A percentile compares a stretch with the other conserved stretches of the same genome.
Evolutionary conservation across 2,797 vertebrate genomes (phyloP).

Genomic region (Allobates femoralis): DNA sequence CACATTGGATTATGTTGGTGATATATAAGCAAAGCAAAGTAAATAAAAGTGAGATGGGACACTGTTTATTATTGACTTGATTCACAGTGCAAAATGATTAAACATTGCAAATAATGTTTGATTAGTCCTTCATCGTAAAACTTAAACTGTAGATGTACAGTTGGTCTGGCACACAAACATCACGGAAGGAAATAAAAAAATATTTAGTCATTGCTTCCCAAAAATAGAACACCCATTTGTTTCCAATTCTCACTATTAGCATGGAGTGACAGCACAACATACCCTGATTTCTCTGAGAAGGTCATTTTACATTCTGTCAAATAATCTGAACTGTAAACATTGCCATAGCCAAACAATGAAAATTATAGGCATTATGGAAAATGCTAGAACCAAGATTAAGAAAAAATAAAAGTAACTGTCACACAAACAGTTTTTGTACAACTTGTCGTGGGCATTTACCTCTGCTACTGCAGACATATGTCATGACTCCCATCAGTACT

Average conservation of each 20-base stretch:
- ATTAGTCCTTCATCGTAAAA: too few relatives aligned
- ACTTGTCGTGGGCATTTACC: conserved; percentile 49
- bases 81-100: too few relatives aligned
- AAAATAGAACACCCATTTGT: neutral
- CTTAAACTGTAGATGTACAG: too few relatives aligned
- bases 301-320: conserved; percentile 32
- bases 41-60: too few relatives aligned
- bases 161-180: too few relatives aligned
- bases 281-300: conserved; percentile 24
- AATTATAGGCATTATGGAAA: conserved; percentile 52
- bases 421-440: conserved; percentile 33
- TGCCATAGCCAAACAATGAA: conserved; percentile 13
- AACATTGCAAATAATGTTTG: too few relatives aligned
- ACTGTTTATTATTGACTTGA: too few relatives aligned
- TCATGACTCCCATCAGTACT: conserved; percentile 42
- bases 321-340: conserved; percentile 42
- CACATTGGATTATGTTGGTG: too few relatives aligned
- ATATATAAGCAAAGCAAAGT: too few relatives aligned
- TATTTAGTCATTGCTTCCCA: too few relatives aligned
- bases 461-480: conserved; percentile 30
- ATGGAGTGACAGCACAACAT: conserved; percentile 19
- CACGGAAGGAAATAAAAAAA: too few relatives aligned
- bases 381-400: conserved; percentile 28
- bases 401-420: conserved; percentile 34
- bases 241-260: conserved; percentile 8